Evolutionary conservation across 2,888 invertebrate genomes (phyloP).

Genomic region (Gandaritis pyraliata): DNA sequence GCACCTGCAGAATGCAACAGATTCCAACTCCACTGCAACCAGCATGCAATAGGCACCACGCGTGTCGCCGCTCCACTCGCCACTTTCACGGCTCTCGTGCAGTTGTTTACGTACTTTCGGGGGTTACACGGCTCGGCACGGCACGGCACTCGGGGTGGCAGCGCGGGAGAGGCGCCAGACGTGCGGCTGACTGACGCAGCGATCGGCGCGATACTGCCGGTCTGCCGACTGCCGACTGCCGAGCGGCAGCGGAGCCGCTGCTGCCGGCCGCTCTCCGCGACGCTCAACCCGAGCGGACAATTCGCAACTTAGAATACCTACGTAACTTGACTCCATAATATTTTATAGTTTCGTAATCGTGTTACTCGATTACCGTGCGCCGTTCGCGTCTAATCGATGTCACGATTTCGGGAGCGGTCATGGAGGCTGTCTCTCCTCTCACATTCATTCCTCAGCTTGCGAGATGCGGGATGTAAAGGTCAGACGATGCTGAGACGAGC

Average conservation of each 20-base stretch:
- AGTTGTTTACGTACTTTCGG: constrained; percentile 72
- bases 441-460: constrained; percentile 45
- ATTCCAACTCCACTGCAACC: constrained; percentile 62
- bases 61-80: constrained; percentile 64
- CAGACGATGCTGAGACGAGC: constrained; percentile 40
- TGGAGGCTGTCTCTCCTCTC: constrained; percentile 50
- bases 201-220: constrained; percentile 59
- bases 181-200: constrained; percentile 45
- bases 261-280: constrained; percentile 36
- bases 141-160: constrained; percentile 48
- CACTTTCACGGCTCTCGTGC: constrained; percentile 64
- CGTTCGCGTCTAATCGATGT: constrained; percentile 74
- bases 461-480: constrained; percentile 51
- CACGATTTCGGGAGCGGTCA: constrained; percentile 77
- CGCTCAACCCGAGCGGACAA: constrained; percentile 42
- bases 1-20: constrained; percentile 80
- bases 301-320: constrained; percentile 72
- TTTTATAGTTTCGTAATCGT: constrained; percentile 82
- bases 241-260: constrained; percentile 24
- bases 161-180: constrained; percentile 44
- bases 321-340: constrained; percentile 81
- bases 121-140: constrained; percentile 64
- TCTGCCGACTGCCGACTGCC: background rate
- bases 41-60: constrained; percentile 64
- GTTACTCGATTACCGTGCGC: constrained; percentile 75